phyloP scores from a whole-genome alignment of 2,888 invertebrate species.

The Pseudococcus viburni region DNA sequence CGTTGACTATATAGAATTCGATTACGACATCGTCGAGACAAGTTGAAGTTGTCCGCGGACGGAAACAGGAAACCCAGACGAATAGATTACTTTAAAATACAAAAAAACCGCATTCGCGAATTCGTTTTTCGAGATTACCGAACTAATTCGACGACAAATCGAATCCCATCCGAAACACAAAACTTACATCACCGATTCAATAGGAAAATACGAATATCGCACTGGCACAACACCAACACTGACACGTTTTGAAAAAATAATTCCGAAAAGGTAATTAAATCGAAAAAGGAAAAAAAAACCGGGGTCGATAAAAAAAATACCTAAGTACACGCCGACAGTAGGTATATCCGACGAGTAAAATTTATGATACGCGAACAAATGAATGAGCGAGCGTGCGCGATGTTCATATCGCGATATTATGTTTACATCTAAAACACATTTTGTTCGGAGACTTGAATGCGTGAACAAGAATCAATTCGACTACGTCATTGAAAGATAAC shows the following conservation, averaged over 20 bases:
- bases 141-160: conserved; percentile 37
- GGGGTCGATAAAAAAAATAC: background rate
- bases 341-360: background rate
- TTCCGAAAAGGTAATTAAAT: background rate
- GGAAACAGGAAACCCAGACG: conserved; percentile 44
- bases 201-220: background rate
- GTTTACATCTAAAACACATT: conserved; percentile 62
- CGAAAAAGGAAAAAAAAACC: background rate
- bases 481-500: conserved; percentile 63
- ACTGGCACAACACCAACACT: background rate
- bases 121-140: conserved; percentile 18
- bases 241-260: background rate
- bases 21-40: background rate
- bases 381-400: conserved; percentile 57
- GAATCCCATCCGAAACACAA: conserved; percentile 1
- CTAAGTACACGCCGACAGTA: background rate
- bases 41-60: background rate
- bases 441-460: conserved; percentile 64
- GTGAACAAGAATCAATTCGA: conserved; percentile 65
- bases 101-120: conserved; percentile 27
- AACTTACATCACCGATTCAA: conserved; percentile 15
- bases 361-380: conserved; percentile 50
- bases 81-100: conserved; percentile 1
- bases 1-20: background rate
- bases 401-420: conserved; percentile 55